Evolutionary conservation across 2,888 invertebrate species (phyloP).

Genomic region (Pyrocoelia pectoralis): DNA sequence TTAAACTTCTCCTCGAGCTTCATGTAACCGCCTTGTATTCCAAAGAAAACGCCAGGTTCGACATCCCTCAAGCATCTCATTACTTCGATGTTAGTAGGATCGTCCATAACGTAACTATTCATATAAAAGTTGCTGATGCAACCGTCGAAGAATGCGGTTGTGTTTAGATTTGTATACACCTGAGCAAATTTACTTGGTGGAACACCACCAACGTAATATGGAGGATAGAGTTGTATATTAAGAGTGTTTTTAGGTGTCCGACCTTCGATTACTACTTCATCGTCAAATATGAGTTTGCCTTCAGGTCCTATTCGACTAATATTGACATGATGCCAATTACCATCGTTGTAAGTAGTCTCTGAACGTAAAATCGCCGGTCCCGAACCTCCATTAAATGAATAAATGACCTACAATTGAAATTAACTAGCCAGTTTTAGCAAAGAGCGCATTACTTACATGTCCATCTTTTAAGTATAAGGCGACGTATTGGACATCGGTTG

Average conservation of each 20-base stretch:
- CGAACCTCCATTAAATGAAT: conserved; percentile 76
- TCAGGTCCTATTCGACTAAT: conserved; percentile 70
- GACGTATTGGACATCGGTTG: conserved; percentile 70
- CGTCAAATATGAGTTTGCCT: conserved; percentile 75
- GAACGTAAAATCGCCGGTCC: conserved; percentile 65
- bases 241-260: conserved; percentile 45
- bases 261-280: conserved; percentile 56
- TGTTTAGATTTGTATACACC: conserved; percentile 50
- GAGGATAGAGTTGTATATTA: conserved; percentile 69
- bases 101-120: conserved; percentile 71
- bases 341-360: conserved; percentile 70
- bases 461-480: conserved; percentile 80
- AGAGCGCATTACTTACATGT: conserved; percentile 62
- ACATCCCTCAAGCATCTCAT: conserved; percentile 82
- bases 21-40: conserved; percentile 77
- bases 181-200: conserved; percentile 60
- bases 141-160: conserved; percentile 78
- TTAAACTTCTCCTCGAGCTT: conserved; percentile 76
- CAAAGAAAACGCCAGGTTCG: conserved; percentile 87
- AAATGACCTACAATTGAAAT: conserved; percentile 64
- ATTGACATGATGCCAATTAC: conserved; percentile 80
- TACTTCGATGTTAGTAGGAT: conserved; percentile 69
- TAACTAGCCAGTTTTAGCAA: not conserved
- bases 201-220: conserved; percentile 87
- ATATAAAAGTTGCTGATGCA: conserved; percentile 82